These are phyloP conservation scores for Huso huso DNA, from an alignment of 2,797 vertebrate species.

Conservation along the genomic window DNA sequence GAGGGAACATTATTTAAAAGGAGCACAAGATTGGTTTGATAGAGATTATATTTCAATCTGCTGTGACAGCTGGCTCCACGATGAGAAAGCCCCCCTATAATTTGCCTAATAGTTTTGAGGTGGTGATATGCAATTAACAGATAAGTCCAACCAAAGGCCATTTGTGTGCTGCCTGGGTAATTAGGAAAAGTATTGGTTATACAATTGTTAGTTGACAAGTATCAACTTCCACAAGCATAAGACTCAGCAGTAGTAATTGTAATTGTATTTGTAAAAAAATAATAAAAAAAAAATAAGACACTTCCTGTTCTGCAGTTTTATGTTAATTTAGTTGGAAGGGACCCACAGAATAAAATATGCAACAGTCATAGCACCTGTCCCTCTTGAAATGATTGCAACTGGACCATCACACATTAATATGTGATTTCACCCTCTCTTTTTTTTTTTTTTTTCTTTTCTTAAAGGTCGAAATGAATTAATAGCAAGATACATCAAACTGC, in stretches of 20 bases:
- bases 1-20: too few relatives aligned
- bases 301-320: background rate
- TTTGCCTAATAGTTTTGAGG: conserved; percentile 71
- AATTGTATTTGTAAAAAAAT: background rate
- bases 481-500: conserved; percentile 98
- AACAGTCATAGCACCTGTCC: background rate
- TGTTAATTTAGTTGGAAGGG: background rate
- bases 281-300: background rate
- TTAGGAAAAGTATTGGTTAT: conserved; percentile 57
- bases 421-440: conserved; percentile 22
- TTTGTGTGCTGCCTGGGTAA: conserved; percentile 52
- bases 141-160: conserved; percentile 70
- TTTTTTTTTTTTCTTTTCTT: conserved; percentile 24
- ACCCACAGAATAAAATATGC: background rate
- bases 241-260: background rate
- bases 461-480: conserved; percentile 98
- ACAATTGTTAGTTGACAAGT: conserved; percentile 35
- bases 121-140: conserved; percentile 67
- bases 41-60: conserved; percentile 30
- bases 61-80: conserved; percentile 61
- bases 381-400: background rate
- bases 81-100: conserved; percentile 66
- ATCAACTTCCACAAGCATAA: background rate
- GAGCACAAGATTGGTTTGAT: conserved; percentile 28
- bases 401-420: background rate